Evolutionary conservation across 2,113 vertebrate species (phyloP), one percentile per base, ranked within the genome.

Genomic region (Paralichthys olivaceus): DNA sequence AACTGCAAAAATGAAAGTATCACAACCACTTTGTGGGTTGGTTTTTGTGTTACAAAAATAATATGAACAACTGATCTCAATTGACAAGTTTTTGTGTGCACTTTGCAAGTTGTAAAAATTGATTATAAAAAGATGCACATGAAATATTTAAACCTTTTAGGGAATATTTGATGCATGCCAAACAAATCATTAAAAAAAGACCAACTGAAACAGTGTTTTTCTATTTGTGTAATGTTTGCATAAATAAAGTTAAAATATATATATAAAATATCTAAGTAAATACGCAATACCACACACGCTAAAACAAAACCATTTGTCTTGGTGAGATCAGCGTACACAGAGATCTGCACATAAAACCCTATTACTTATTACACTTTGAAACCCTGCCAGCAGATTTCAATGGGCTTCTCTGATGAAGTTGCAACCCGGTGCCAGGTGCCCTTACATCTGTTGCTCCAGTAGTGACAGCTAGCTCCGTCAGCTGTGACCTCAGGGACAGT

Each of bases 401-500:
- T 15, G 45, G 55, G 56, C 55, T 51, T 37, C 68, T 72, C 47
- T 58, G 59, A 40, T 74, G 58, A 56, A 77, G 67, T 74, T 49
- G 53, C 51, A 59, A 54, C 57, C 25, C 29, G 0, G 47, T 63
- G 66, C 74, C 81, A 84, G 78, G 68, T 80, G 79, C 58, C 73
- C 37, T 56, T 63, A 80, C 83, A 86, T 73, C 69, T 89, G 85
- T 71, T 86, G 72, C 79, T 88, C 69, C 37, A 76, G 84, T 8
- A 82, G 84, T 80, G 80, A 83, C 80, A 86, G 74, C 73, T 62
- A 63, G 60, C 54, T 67, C 37, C 71, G 76, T 86, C 68, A 79
- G 84, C 79, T 75, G 80, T 28, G 75, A 84, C 75, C 56, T 79
- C 69, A 49, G 56, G 26, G 56, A 53, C 56, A 40, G 65, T 67